Base-by-base conservation (phyloP, 1,140 invertebrate genomes). In the Hestina assimilis region DNA sequence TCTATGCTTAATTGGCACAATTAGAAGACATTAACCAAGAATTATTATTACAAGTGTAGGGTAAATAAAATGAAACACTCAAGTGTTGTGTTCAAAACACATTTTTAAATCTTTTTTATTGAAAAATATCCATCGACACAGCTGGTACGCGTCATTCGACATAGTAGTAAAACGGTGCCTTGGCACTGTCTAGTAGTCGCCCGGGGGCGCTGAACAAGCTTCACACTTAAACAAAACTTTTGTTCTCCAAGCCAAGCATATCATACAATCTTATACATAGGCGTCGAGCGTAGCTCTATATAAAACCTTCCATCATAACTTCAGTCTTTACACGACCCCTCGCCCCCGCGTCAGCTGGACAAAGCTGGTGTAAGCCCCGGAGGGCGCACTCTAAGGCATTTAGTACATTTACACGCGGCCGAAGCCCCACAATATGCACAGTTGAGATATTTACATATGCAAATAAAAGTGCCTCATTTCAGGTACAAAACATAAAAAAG, bases 11-110 rank as follows among this genome's bases (percentile, higher is more conserved):
- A n/a, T n/a, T n/a, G n/a, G n/a, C n/a, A n/a, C n/a, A n/a, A n/a
- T n/a, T n/a, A n/a, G n/a, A n/a, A n/a, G n/a, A n/a, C n/a, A n/a
- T n/a, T n/a, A n/a, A n/a, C n/a, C n/a, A n/a, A n/a, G n/a, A n/a
- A n/a, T n/a, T n/a, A n/a, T n/a, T n/a, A n/a, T n/a, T 11, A 7
- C 2, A 42, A n/a, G 11, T 1, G 19, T 41, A 3, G 24, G 40
- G 19, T 5, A 28, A 40, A 28, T 9, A 46, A 75, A 82, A 72
- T 70, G 66, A 86, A 86, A 79, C 62, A 70, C 70, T 23, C 41
- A 42, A 75, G 59, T 86, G 83, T 86, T 83, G 83, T 86, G 81
- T 86, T 86, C 64, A 78, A 81, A 86, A 84, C 81, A 86, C 83
- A 74, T 83, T 84, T 87, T 85, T 69, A 68, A 43, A 66, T 23